Conservation (phyloP, 2,113 vertebrate genomes). For the Microcebus griseorufus region DNA sequence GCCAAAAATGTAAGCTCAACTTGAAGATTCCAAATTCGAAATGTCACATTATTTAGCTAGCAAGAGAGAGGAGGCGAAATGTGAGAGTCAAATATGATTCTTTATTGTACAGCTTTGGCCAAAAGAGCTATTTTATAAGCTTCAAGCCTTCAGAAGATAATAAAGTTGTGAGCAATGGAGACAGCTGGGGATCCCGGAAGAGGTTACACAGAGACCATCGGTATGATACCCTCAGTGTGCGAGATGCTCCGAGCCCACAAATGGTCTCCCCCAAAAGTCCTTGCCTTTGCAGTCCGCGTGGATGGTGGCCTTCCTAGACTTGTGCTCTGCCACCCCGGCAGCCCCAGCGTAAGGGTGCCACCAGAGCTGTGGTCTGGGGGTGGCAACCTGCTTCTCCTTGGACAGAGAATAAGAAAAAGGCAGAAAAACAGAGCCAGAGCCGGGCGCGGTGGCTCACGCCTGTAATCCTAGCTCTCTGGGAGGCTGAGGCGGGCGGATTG, state of each 20-base stretch:
- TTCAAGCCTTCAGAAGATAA: constrained; percentile 43
- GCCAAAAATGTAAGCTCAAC: constrained; percentile 69
- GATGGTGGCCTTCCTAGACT: background rate
- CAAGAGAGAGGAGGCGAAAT: constrained; percentile 30
- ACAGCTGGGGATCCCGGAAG: constrained; percentile 13
- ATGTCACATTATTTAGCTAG: constrained; percentile 73
- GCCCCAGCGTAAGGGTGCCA: background rate
- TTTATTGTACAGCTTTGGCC: constrained; percentile 59
- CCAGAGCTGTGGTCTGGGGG: background rate
- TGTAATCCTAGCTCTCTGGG: too few species aligned
- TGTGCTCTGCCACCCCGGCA: background rate
- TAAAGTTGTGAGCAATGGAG: constrained; percentile 44
- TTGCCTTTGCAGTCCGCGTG: background rate
- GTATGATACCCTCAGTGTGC: background rate
- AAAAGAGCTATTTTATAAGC: constrained; percentile 66
- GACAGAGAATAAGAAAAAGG: background rate
- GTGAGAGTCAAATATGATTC: constrained; percentile 62
- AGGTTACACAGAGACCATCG: background rate
- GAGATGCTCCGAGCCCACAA: background rate
- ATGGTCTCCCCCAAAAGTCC: too few species aligned
- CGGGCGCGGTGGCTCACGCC: too few species aligned
- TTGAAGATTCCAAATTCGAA: constrained; percentile 68
- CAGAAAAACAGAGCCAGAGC: background rate
- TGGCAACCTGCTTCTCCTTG: background rate
- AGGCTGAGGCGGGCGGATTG: too few species aligned